Percentiles rank a stretch among this genome's conserved stretches.
Evolutionary conservation across 2,113 vertebrate genomes (phyloP).

Genomic region (Crotalus helleri): DNA sequence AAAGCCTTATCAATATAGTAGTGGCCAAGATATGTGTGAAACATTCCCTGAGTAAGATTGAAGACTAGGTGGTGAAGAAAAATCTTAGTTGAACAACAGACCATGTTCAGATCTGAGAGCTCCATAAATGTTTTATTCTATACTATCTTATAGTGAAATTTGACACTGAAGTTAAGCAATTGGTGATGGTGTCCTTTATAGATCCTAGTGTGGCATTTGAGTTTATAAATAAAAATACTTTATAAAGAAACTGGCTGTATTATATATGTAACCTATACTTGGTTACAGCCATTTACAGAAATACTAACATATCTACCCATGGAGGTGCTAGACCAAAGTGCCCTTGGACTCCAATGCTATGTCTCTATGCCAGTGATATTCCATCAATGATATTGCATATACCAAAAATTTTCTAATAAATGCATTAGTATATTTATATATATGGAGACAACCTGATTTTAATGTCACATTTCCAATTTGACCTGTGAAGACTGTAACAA

Average conservation of each 20-base stretch:
- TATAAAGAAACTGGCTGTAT: background rate
- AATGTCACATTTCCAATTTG: no score
- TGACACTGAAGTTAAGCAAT: background rate
- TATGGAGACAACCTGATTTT: background rate
- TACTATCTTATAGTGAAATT: background rate
- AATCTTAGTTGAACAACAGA: background rate
- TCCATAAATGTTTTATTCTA: background rate
- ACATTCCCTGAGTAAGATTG: background rate
- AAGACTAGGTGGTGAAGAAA: background rate
- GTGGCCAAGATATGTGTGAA: background rate
- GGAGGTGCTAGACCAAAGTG: background rate
- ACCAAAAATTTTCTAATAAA: background rate
- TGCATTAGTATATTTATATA: background rate
- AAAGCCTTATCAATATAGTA: background rate
- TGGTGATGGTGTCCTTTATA: background rate
- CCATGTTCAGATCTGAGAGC: background rate
- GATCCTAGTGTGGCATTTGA: background rate
- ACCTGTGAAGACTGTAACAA: no score
- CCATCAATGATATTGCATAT: background rate
- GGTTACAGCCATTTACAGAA: background rate
- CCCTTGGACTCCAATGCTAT: background rate
- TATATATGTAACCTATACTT: background rate
- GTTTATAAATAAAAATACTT: background rate
- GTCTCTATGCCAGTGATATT: background rate
- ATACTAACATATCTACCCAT: background rate